Conservation (phyloP, 2,888 invertebrate species). For the Scelioninae gen. 1 region DNA sequence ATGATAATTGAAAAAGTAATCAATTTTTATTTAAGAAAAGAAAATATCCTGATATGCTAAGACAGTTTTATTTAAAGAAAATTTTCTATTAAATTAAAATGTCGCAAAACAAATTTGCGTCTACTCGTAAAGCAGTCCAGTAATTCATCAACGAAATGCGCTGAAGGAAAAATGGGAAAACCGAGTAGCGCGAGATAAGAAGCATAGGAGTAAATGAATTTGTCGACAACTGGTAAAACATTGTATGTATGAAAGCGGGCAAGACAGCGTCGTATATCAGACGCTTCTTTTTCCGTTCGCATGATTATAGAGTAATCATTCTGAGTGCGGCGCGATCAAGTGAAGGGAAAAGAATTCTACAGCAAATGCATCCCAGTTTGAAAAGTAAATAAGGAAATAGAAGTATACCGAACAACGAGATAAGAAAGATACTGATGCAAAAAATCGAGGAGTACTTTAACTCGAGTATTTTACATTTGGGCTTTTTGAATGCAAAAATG, state of each 20-base stretch:
- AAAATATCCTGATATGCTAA: no score
- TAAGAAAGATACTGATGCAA: slow-evolving; percentile 39
- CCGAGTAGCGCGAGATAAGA: slow-evolving; percentile 33
- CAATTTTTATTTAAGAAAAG: no score
- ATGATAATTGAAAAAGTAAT: no score
- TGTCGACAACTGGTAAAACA: slow-evolving; percentile 55
- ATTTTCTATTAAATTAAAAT: slow-evolving; percentile 16
- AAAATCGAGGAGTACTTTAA: slow-evolving; percentile 30
- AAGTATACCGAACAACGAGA: slow-evolving; percentile 32
- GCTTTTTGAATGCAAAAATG: slow-evolving; percentile 8
- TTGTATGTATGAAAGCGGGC: slow-evolving; percentile 26
- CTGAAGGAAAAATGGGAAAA: slow-evolving; percentile 25
- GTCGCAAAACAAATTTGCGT: slow-evolving; percentile 22
- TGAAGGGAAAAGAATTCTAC: slow-evolving; percentile 48
- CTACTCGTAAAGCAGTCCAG: neutral
- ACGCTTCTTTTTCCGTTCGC: slow-evolving; percentile 46
- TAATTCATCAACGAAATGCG: slow-evolving; percentile 44
- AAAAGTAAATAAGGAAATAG: slow-evolving; percentile 61
- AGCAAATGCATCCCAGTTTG: slow-evolving; percentile 19
- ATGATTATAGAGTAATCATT: slow-evolving; percentile 73
- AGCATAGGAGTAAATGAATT: slow-evolving; percentile 49
- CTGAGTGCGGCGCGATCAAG: slow-evolving; percentile 72
- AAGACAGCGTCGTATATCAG: slow-evolving; percentile 50
- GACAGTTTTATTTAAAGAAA: neutral
- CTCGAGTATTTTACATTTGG: slow-evolving; percentile 25